These are phyloP conservation scores for Microcebus ravelobensis DNA, from an alignment of 2,113 vertebrate genomes.

Conservation along the genomic window DNA sequence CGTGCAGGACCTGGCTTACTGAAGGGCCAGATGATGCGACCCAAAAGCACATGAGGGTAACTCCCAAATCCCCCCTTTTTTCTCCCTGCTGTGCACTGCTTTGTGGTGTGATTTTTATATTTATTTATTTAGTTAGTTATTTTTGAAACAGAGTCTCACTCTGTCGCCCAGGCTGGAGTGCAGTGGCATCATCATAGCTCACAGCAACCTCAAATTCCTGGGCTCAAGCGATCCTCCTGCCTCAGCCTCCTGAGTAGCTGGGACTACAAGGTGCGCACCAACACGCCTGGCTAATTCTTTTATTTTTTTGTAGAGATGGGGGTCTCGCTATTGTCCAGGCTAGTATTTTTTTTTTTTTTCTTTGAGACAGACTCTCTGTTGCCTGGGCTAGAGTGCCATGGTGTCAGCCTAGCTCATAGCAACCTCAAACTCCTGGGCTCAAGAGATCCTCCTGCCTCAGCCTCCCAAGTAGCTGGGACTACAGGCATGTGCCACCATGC, in stretches of 20 bases:
- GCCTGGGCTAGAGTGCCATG: too few relatives aligned
- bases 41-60: neutral
- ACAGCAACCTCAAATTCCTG: neutral
- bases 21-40: neutral
- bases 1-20: neutral
- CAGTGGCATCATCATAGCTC: neutral
- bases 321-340: neutral
- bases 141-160: neutral
- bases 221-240: neutral
- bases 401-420: too few relatives aligned
- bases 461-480: too few relatives aligned
- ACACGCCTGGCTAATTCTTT: neutral
- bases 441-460: too few relatives aligned
- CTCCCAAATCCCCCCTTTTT: rapidly evolving
- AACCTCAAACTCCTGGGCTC: too few relatives aligned
- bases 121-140: neutral
- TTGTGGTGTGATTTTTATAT: neutral
- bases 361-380: too few relatives aligned
- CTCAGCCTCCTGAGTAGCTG: neutral
- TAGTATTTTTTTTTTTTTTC: too few relatives aligned
- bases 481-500: too few relatives aligned
- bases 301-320: neutral
- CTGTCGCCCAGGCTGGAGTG: neutral
- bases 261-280: neutral
- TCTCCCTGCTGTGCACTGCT: neutral